Base-by-base conservation (phyloP, 2,113 vertebrate species). In the Daubentonia madagascariensis region DNA sequence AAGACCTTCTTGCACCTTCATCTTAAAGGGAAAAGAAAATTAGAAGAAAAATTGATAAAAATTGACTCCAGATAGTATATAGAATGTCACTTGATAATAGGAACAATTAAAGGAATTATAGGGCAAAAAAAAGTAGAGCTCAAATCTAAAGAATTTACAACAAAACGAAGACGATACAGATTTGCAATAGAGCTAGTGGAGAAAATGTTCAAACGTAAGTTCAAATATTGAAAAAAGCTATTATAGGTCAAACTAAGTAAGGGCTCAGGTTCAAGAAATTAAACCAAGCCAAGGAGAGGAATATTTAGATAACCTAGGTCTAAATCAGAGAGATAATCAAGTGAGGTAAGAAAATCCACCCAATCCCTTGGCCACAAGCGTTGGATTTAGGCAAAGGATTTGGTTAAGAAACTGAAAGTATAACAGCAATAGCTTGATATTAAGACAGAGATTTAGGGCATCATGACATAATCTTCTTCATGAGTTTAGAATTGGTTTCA, bases 141-240 rank as follows among this genome's bases (percentile, higher is more conserved):
- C 35, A 96, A 59, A 93, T 65, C n/a, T 95, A 91, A 96, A 85
- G 18, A 95, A 90, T 75, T 84, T 50, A 91, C 40, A 92, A 48
- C 6, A 96, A 78, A 59, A 68, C 14, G 2, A 96, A 18, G 12
- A 88, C 65, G 61, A 83, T 84, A 68, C 9, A 37, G 61, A 83
- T 95, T 91, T 85, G 85, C 67, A 93, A 72, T 85, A 89, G 63
- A 89, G 67, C 52, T 92, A 61, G 35, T 86, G 54, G 65, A 92
- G 43, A 87, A 16, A 86, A 92, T 86, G 3, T 89, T 84, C 59
- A 93, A 84, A 93, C 35, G 75, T 25, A 50, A n/a, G 13, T 73
- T 80, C n/a, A 85, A 48, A 57, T 94, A 70, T n/a, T 91, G 30
- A 91, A 85, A 75, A 43, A 4, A 80, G 1, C 85, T 94, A 80